Evolutionary conservation across 2,888 invertebrate genomes (phyloP).

Genomic region (Tetragonisca angustula): DNA sequence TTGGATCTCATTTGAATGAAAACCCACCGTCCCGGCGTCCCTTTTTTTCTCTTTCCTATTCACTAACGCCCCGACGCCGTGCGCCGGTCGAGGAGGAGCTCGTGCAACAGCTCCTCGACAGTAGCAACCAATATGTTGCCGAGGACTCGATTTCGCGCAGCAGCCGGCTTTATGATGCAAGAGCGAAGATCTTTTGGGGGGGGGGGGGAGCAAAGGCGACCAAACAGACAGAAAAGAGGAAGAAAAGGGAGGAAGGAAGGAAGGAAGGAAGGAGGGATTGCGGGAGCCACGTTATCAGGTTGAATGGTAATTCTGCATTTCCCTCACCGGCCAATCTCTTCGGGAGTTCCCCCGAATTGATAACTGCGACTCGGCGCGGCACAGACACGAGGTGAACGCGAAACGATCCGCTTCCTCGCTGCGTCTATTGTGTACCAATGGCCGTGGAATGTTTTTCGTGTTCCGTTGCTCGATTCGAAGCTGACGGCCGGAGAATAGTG

Average conservation of each 20-base stretch:
- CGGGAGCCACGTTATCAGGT: conserved; percentile 57
- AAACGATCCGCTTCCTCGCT: conserved; percentile 8
- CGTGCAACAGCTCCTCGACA: conserved; percentile 52
- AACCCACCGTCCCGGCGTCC: conserved; percentile 70
- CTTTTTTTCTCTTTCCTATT: conserved; percentile 59
- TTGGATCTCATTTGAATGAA: conserved; percentile 80
- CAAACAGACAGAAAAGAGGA: conserved; percentile 25
- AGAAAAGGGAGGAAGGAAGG: conserved; percentile 61
- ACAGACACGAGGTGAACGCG: conserved; percentile 67
- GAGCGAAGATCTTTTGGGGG: conserved; percentile 30
- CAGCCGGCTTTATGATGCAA: conserved; percentile 52
- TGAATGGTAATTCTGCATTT: conserved; percentile 75
- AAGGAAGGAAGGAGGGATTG: conserved; percentile 58
- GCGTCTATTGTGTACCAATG: neutral
- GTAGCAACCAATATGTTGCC: conserved; percentile 74
- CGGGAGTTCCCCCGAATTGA: conserved; percentile 45
- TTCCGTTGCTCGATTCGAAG: neutral
- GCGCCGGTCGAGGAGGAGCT: neutral
- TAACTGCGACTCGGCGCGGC: conserved; percentile 63
- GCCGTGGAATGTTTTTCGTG: neutral
- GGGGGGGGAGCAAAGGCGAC: conserved; percentile 51
- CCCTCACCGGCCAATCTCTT: conserved; percentile 72
- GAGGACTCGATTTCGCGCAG: conserved; percentile 71
- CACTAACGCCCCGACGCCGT: conserved; percentile 59
- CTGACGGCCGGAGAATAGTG: neutral